These are phyloP conservation scores for Chamaetylas fuelleborni DNA, from an alignment of 2,113 vertebrate species.

Conservation along the genomic window DNA sequence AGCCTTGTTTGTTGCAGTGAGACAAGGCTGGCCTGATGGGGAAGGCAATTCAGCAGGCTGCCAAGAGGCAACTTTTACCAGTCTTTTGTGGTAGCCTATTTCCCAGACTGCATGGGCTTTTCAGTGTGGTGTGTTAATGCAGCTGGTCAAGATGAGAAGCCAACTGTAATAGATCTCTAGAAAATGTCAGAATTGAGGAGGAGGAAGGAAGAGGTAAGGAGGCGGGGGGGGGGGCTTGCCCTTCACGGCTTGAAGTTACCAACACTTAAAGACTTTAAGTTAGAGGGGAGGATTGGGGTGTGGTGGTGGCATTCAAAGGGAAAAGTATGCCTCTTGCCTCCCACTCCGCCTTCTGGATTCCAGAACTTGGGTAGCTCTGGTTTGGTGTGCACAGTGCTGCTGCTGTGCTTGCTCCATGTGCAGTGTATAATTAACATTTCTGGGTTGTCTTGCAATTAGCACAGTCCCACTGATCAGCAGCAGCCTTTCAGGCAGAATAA, in stretches of 20 bases:
- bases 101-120: neutral
- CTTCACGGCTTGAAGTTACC: neutral
- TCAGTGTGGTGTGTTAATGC: neutral
- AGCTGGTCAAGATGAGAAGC: neutral
- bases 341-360: neutral
- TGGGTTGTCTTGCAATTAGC: neutral
- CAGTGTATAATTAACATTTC: neutral
- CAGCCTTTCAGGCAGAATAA: neutral
- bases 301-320: neutral
- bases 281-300: neutral
- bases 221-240: neutral
- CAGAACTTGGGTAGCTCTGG: neutral
- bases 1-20: constrained; percentile 17
- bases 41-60: constrained; percentile 1
- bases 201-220: neutral
- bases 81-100: neutral
- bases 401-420: neutral
- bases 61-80: neutral
- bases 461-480: neutral
- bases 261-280: neutral
- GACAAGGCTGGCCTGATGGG: neutral
- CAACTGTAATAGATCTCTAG: neutral
- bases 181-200: neutral
- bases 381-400: neutral
- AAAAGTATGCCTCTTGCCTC: neutral